Conservation (phyloP, 2,888 invertebrate genomes). For the Ceramica pisi region DNA sequence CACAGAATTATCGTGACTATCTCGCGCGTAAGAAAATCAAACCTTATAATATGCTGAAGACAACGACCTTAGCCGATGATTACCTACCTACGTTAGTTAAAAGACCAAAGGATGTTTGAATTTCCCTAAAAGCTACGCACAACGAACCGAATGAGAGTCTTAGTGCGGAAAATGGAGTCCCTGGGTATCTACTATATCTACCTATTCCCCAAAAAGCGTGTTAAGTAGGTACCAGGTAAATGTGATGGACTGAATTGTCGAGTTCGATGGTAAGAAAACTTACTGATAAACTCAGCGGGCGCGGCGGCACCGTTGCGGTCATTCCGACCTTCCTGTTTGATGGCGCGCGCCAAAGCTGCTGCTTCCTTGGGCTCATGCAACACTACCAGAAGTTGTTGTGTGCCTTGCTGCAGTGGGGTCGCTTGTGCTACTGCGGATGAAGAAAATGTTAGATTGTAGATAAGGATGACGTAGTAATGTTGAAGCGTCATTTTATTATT, state of each 20-base stretch:
- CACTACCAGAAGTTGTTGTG: slow-evolving; percentile 89
- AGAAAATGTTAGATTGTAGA: background rate
- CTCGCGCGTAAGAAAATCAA: no score
- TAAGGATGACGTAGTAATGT: background rate
- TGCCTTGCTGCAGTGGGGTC: slow-evolving; percentile 85
- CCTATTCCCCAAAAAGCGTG: no score
- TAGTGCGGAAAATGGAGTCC: no score
- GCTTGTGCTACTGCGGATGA: slow-evolving; percentile 73
- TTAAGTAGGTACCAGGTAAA: background rate
- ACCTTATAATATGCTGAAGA: no score
- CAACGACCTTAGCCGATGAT: no score
- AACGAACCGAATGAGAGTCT: no score
- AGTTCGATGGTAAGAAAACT: slow-evolving; percentile 56
- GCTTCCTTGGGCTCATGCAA: slow-evolving; percentile 89
- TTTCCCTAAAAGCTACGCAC: no score
- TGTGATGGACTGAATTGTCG: background rate
- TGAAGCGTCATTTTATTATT: background rate
- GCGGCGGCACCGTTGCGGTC: slow-evolving; percentile 81
- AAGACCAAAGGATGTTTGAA: no score
- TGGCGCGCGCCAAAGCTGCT: slow-evolving; percentile 87
- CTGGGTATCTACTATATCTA: no score
- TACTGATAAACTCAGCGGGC: slow-evolving; percentile 86
- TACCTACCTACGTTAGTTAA: no score
- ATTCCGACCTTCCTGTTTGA: slow-evolving; percentile 89
- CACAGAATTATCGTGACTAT: background rate